Base-by-base conservation (phyloP, 2,888 invertebrate genomes). In the Pasiphila rectangulata region DNA sequence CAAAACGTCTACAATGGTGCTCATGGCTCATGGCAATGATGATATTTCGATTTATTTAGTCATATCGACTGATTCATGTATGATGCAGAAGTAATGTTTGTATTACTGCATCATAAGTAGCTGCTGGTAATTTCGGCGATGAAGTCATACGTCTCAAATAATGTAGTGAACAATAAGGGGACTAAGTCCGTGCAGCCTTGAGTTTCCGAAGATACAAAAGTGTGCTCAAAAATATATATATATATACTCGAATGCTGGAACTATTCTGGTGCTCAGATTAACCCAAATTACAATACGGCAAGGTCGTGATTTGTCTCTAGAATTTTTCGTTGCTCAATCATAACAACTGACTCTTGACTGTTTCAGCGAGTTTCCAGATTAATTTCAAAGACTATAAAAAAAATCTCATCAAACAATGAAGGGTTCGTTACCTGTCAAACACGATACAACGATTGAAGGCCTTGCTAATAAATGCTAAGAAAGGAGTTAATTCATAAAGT, bases 221-320 rank as follows among this genome's bases (percentile, higher is more conserved):
- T 35, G 12, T 20, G 27, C 13, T 6, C 2, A 16, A 16, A 30
- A 30, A 30, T 6, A 34, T n/a, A n/a, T n/a, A n/a, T n/a, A n/a
- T n/a, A 16, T 13, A 7, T 7, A 24, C 13, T 15, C 13, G 7
- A 24, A 23, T 9, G 20, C 41, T 41, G 40, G 24, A 23, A 32
- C 25, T 50, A 45, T 50, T 50, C 41, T 37, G 37, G 41, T 37
- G 20, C 15, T 38, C 29, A 17, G 41, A 50, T 50, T 50, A 37
- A 45, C 50, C 50, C 20, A 41, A 38, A 37, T 46, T 34, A 27
- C 12, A 29, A 34, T 24, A 27, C 15, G 10, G 17, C 45, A 50
- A 50, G 50, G 50, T 45, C 20, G 36, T 21, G 20, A 32, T 32
- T 30, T 13, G 20, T 2, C 6, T 42, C 38, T 5, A 27, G 16